Evolutionary conservation across 92 coral and sea anemone species (phyloP).

Genomic region (Palythoa heliodiscus): DNA sequence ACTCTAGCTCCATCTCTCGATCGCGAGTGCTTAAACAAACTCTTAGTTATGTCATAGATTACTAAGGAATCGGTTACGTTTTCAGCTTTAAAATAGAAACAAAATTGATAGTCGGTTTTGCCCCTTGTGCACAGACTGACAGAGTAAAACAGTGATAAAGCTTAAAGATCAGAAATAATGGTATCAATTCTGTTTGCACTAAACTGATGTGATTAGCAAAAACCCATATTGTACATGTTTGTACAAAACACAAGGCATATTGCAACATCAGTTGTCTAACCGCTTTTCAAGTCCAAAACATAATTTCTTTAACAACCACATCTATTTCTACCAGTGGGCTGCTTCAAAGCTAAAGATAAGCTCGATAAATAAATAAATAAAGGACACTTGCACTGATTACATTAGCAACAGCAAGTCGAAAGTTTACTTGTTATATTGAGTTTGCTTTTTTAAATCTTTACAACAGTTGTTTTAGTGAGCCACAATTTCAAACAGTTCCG

Average conservation of each 20-base stretch:
- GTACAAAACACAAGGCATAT: background rate
- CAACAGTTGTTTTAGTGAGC: slow-evolving; percentile 6
- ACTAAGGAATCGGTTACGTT: background rate
- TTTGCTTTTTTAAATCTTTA: background rate
- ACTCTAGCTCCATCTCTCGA: too few species aligned
- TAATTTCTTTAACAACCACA: background rate
- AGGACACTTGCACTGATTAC: background rate
- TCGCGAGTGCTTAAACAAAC: background rate
- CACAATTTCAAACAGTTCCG: slow-evolving; percentile 21
- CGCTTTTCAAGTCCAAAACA: background rate
- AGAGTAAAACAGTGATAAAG: background rate
- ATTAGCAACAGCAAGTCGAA: background rate
- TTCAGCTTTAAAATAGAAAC: background rate
- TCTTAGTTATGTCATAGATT: background rate
- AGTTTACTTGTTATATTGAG: slow-evolving; percentile 1
- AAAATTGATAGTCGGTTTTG: background rate
- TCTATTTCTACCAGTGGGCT: background rate
- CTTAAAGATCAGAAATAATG: background rate
- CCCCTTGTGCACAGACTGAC: background rate
- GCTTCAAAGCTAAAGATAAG: background rate
- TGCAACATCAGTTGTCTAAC: background rate
- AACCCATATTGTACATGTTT: background rate
- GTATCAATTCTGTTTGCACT: background rate
- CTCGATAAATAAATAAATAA: background rate
- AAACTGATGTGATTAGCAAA: background rate